Evolutionary conservation across 2,888 invertebrate species (phyloP).

Genomic region (Pachydiplax longipennis): DNA sequence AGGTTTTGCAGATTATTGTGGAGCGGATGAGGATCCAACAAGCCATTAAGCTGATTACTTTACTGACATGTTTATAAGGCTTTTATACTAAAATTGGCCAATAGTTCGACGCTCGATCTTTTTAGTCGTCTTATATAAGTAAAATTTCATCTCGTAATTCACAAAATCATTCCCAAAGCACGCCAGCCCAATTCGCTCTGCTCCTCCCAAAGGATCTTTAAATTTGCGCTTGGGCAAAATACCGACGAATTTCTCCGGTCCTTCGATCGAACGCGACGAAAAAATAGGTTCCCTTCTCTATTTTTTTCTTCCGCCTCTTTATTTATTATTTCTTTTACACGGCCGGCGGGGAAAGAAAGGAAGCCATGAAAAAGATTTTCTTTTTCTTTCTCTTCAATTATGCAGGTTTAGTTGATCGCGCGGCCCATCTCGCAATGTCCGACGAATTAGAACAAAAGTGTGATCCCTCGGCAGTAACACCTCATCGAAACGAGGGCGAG

Average conservation of each 20-base stretch:
- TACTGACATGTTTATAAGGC: too few species aligned
- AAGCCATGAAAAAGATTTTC: not conserved
- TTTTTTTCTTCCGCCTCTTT: not conserved
- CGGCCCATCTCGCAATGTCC: not conserved
- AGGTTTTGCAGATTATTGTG: too few species aligned
- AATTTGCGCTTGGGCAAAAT: too few species aligned
- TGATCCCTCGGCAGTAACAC: constrained; percentile 23
- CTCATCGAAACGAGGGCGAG: constrained; percentile 4
- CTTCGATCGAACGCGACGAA: not conserved
- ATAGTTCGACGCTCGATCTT: too few species aligned
- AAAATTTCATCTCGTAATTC: too few species aligned
- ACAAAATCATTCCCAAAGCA: too few species aligned
- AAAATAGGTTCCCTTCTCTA: not conserved
- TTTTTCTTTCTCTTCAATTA: not conserved
- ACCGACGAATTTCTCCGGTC: not conserved
- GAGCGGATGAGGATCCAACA: too few species aligned
- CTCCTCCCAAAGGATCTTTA: too few species aligned
- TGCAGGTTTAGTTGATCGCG: not conserved
- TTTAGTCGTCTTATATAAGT: too few species aligned
- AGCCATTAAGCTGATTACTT: too few species aligned
- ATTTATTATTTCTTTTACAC: not conserved
- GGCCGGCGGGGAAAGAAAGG: not conserved
- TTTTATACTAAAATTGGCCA: too few species aligned
- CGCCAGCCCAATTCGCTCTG: too few species aligned
- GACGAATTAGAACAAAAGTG: constrained; percentile 26